These are phyloP conservation scores for Limnephilus auricula DNA, from an alignment of 2,888 invertebrate species.

Conservation along the genomic window DNA sequence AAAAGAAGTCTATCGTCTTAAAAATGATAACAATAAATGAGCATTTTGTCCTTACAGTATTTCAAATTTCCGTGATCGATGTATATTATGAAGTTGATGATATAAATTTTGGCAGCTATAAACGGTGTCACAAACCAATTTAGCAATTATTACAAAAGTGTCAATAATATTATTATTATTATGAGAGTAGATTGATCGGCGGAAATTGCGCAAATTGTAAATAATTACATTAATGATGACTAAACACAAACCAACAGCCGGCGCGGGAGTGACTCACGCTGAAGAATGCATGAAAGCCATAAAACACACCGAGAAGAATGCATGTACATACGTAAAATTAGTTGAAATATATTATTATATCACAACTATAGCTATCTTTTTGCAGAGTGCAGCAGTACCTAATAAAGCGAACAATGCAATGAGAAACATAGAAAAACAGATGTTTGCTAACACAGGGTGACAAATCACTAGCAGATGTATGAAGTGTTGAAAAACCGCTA, in stretches of 20 bases:
- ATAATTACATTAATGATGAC: not conserved
- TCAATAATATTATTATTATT: not conserved
- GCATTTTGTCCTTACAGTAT: too few relatives aligned
- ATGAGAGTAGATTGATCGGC: not conserved
- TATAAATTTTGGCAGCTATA: too few relatives aligned
- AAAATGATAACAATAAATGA: too few relatives aligned
- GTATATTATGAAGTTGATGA: too few relatives aligned
- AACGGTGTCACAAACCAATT: too few relatives aligned
- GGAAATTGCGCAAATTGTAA: not conserved
- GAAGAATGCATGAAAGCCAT: not conserved
- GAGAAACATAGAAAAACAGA: not conserved
- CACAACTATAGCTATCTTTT: too few relatives aligned
- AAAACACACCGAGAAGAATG: not conserved
- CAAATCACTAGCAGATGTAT: not conserved
- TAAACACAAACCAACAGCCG: not conserved
- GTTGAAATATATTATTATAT: not conserved
- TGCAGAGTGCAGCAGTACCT: not conserved
- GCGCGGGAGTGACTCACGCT: not conserved
- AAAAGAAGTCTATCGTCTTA: too few relatives aligned
- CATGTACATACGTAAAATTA: not conserved
- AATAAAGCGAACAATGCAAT: not conserved
- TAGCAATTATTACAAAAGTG: too few relatives aligned
- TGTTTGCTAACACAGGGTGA: not conserved
- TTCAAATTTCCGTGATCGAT: too few relatives aligned
- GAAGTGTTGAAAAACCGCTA: not conserved